A percentile compares a stretch with the other conserved stretches of the same genome.
Evolutionary conservation across 2,888 invertebrate genomes (phyloP).

Genomic region (Drosophila anomelani): DNA sequence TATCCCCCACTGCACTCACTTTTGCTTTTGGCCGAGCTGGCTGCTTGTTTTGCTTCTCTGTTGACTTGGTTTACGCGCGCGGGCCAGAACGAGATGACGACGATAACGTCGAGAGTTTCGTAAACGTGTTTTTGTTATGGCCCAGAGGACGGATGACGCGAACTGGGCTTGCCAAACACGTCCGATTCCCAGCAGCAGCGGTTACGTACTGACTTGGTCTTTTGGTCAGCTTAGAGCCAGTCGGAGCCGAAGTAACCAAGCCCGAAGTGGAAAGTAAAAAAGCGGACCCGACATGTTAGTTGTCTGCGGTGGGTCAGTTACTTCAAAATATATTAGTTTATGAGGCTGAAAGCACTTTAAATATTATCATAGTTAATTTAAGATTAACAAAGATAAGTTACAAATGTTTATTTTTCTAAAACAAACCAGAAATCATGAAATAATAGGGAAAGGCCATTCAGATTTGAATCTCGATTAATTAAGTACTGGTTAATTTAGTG

Average conservation of each 20-base stretch:
- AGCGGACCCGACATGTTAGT: slow-evolving; percentile 27
- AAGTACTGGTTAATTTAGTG: slow-evolving; percentile 41
- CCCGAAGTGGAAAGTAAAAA: slow-evolving; percentile 14
- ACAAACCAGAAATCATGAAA: not conserved
- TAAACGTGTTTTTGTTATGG: slow-evolving; percentile 61
- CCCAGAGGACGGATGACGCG: slow-evolving; percentile 15
- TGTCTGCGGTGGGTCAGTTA: slow-evolving; percentile 24
- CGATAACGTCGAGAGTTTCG: slow-evolving; percentile 49
- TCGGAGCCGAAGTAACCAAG: slow-evolving; percentile 13
- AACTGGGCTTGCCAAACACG: slow-evolving; percentile 37
- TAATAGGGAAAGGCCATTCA: no score
- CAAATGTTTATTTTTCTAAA: not conserved
- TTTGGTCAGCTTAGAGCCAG: slow-evolving; percentile 38
- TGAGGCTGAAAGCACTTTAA: not conserved
- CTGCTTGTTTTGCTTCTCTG: slow-evolving; percentile 23
- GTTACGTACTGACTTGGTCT: slow-evolving; percentile 60
- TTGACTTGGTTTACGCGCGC: slow-evolving; percentile 57
- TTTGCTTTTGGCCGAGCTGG: slow-evolving; percentile 62
- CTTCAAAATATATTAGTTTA: not conserved
- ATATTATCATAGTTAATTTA: not conserved
- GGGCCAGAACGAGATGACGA: slow-evolving; percentile 58
- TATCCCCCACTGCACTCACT: slow-evolving; percentile 63
- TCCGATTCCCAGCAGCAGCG: slow-evolving; percentile 52
- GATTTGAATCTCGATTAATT: slow-evolving; percentile 50
- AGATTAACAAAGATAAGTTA: no score